phyloP scores from a whole-genome alignment of 2,113 vertebrate species.

The Cavia aperea region DNA sequence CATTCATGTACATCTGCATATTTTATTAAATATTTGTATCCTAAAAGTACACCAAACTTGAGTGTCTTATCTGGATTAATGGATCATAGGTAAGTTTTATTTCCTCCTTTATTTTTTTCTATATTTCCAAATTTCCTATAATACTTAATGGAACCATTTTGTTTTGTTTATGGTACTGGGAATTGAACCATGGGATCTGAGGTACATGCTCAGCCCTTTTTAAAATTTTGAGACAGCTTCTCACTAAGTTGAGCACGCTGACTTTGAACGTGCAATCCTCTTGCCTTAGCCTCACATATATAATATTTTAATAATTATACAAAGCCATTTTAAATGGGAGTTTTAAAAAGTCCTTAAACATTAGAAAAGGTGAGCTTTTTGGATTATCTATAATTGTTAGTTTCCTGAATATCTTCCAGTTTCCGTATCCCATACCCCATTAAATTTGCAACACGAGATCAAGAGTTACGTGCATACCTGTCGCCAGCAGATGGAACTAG shows the following conservation, averaged over 20 bases:
- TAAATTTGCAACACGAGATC: slow-evolving; percentile 6
- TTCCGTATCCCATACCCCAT: not conserved
- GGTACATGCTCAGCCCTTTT: not conserved
- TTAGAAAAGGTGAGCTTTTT: not conserved
- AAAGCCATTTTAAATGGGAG: not conserved
- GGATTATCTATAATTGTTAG: not conserved
- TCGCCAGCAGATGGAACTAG: not conserved
- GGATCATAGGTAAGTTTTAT: not conserved
- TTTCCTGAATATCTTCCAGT: not conserved
- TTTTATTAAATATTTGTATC: not conserved
- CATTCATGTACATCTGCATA: not conserved
- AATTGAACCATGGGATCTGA: not conserved
- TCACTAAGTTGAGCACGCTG: not conserved
- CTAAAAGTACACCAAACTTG: not conserved
- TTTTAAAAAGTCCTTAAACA: not conserved
- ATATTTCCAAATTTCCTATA: not conserved
- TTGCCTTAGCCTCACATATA: not conserved
- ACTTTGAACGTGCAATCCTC: not conserved
- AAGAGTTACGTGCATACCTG: not conserved
- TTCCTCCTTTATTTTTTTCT: not conserved
- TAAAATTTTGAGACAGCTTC: not conserved
- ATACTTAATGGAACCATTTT: not conserved
- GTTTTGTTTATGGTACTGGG: not conserved
- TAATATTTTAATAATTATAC: not conserved
- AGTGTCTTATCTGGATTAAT: not conserved